Percentiles rank a stretch among this genome's conserved stretches.
phyloP scores from a whole-genome alignment of 2,113 vertebrate genomes.

The Furnarius figulus region DNA sequence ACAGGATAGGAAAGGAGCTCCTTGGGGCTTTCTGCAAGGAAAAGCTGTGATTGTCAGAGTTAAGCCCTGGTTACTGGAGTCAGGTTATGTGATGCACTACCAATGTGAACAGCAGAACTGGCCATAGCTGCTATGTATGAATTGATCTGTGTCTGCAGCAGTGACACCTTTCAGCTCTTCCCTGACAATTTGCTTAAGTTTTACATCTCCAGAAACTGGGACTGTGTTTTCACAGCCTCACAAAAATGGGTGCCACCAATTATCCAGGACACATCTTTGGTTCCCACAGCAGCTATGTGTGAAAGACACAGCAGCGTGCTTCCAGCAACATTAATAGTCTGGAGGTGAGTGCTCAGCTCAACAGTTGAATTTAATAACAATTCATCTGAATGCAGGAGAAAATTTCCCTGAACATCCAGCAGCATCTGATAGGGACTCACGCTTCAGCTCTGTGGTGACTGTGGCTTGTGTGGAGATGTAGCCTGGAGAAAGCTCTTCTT shows the following conservation, averaged over 20 bases:
- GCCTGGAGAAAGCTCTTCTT: not conserved
- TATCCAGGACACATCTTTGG: not conserved
- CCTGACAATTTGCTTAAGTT: not conserved
- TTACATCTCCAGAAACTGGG: not conserved
- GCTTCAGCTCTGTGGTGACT: not conserved
- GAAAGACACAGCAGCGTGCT: not conserved
- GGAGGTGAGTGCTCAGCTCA: not conserved
- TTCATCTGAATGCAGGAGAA: not conserved
- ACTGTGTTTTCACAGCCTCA: not conserved
- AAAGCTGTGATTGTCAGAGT: not conserved
- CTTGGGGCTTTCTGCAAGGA: not conserved
- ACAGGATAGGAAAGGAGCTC: not conserved
- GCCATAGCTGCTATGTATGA: accelerated
- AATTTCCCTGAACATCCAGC: not conserved
- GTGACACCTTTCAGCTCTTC: not conserved
- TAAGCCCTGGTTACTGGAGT: not conserved
- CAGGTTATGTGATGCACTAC: not conserved
- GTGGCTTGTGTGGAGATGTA: not conserved
- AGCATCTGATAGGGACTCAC: not conserved
- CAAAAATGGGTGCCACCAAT: not conserved
- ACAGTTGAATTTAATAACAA: not conserved
- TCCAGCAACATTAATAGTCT: not conserved
- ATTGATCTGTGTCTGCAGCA: not conserved
- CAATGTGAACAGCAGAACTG: not conserved
- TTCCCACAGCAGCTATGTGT: not conserved